phyloP scores from a whole-genome alignment of 2,888 invertebrate genomes.

The Lasioglossum morio region DNA sequence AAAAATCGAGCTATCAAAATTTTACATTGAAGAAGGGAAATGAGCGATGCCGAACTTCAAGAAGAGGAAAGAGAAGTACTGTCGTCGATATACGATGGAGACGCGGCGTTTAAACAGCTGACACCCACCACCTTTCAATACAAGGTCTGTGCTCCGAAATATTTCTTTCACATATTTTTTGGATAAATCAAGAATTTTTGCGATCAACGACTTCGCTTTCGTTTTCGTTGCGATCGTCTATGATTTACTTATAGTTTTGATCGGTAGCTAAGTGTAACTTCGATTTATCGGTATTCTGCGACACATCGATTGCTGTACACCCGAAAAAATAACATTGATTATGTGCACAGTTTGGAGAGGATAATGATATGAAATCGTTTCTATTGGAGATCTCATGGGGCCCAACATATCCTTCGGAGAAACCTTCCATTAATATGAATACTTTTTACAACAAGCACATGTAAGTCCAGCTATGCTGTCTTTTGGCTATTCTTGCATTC shows the following conservation, averaged over 20 bases:
- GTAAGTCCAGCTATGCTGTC: slow-evolving; percentile 87
- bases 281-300: neutral
- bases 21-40: slow-evolving; percentile 74
- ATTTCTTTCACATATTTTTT: slow-evolving; percentile 42
- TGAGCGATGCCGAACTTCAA: slow-evolving; percentile 89
- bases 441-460: slow-evolving; percentile 97
- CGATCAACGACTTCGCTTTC: neutral
- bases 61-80: slow-evolving; percentile 96
- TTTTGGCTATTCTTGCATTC: slow-evolving; percentile 56
- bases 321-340: slow-evolving; percentile 21
- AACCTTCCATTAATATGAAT: slow-evolving; percentile 93
- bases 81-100: slow-evolving; percentile 97
- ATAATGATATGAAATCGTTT: slow-evolving; percentile 92
- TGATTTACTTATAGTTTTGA: neutral
- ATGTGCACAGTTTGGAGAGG: slow-evolving; percentile 90
- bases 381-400: slow-evolving; percentile 95
- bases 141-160: slow-evolving; percentile 87
- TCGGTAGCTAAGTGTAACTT: neutral
- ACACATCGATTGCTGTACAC: neutral
- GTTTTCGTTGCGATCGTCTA: neutral
- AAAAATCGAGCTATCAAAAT: slow-evolving; percentile 17
- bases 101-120: slow-evolving; percentile 93
- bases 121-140: slow-evolving; percentile 94
- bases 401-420: slow-evolving; percentile 92
- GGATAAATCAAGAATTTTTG: neutral